A percentile compares a stretch with the other conserved stretches of the same genome.
Conservation (phyloP, 1,140 invertebrate genomes). For the Saccostrea glomerata region DNA sequence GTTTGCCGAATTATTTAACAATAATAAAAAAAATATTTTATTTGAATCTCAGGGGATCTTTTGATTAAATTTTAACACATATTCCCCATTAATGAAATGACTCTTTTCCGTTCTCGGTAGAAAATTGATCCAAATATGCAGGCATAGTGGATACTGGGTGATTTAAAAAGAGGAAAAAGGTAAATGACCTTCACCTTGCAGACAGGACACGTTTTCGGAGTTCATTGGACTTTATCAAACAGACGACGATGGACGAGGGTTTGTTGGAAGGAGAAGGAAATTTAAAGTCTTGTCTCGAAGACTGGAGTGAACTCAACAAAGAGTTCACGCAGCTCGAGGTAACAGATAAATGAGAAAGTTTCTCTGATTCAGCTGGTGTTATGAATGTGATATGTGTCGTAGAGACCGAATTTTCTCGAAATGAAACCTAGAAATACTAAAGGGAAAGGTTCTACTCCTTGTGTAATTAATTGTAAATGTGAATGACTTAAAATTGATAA, state of each 20-base stretch:
- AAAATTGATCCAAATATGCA: not conserved
- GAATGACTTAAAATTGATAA: too few relatives aligned
- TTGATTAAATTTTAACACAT: too few relatives aligned
- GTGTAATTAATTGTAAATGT: too few relatives aligned
- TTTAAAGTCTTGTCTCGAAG: conserved; percentile 83
- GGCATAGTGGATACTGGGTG: not conserved
- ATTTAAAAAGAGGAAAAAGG: not conserved
- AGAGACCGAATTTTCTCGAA: not conserved
- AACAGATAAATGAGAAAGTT: not conserved
- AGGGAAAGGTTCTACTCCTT: too few relatives aligned
- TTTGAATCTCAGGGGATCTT: too few relatives aligned
- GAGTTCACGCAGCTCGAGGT: conserved; percentile 80
- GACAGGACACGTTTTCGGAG: conserved; percentile 1
- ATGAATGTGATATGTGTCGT: not conserved
- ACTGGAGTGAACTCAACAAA: conserved; percentile 88
- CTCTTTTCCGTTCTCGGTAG: too few relatives aligned
- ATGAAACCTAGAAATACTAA: too few relatives aligned
- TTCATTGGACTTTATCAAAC: conserved; percentile 32
- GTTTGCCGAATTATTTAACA: too few relatives aligned
- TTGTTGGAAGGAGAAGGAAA: conserved; percentile 14
- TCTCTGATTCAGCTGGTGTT: not conserved
- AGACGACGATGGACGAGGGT: conserved; percentile 17
- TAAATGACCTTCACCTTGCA: conserved; percentile 2
- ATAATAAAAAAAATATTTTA: too few relatives aligned
- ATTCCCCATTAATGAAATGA: too few relatives aligned